These are phyloP conservation scores for Semaprochilodus insignis DNA, from an alignment of 2,797 vertebrate species.

Conservation along the genomic window DNA sequence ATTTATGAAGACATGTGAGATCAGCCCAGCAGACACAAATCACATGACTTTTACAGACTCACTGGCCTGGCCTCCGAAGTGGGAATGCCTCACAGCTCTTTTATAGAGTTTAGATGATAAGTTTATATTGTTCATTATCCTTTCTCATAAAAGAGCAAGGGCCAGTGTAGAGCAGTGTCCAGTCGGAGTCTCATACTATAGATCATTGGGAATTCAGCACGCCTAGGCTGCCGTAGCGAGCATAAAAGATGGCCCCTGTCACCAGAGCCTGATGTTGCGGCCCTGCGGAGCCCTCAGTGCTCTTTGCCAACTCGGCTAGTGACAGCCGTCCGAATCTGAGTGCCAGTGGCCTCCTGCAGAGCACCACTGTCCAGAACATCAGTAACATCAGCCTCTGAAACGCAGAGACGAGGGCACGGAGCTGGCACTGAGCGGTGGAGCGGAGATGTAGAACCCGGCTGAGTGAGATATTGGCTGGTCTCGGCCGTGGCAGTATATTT, in stretches of 20 bases:
- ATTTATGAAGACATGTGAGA: background rate
- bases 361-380: slow-evolving; percentile 58
- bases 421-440: slow-evolving; percentile 34
- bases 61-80: background rate
- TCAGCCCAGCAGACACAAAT: background rate
- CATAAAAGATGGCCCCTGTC: slow-evolving; percentile 66
- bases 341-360: slow-evolving; percentile 35
- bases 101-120: slow-evolving; percentile 42
- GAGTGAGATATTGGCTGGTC: slow-evolving; percentile 56
- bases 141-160: slow-evolving; percentile 7
- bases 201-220: background rate
- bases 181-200: slow-evolving; percentile 7
- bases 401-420: slow-evolving; percentile 45
- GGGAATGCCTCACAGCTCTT: background rate
- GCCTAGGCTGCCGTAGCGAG: background rate
- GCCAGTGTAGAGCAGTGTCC: slow-evolving; percentile 4
- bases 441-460: slow-evolving; percentile 48
- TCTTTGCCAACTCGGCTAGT: slow-evolving; percentile 59
- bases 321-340: slow-evolving; percentile 55
- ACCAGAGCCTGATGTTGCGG: slow-evolving; percentile 61
- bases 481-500: background rate
- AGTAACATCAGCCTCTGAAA: slow-evolving; percentile 64
- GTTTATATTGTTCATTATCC: slow-evolving; percentile 44
- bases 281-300: slow-evolving; percentile 65
- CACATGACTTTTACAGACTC: slow-evolving; percentile 1